Conservation (phyloP, 2,797 vertebrate species). For the Lepilemur ruficaudatus region DNA sequence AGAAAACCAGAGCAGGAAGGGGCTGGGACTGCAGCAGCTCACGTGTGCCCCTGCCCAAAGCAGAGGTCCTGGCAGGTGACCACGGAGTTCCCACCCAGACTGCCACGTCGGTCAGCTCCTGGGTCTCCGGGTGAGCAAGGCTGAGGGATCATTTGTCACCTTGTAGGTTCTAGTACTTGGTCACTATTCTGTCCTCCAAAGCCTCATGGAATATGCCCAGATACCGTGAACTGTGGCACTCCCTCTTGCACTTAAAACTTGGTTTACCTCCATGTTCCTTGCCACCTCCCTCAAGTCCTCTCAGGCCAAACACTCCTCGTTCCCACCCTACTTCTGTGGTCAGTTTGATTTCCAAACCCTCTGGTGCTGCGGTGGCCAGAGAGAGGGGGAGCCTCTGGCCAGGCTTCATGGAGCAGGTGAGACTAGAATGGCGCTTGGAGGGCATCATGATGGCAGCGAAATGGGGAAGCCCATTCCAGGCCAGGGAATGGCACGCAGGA, state of each 20-base stretch:
- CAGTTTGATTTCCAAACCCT: neutral
- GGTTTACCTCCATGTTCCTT: neutral
- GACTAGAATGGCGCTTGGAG: neutral
- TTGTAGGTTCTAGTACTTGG: neutral
- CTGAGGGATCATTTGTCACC: neutral
- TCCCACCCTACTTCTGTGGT: neutral
- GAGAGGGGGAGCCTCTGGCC: neutral
- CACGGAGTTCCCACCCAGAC: neutral
- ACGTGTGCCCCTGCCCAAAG: neutral
- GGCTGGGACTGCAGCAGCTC: neutral
- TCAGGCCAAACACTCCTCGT: neutral
- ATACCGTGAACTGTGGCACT: fast-evolving
- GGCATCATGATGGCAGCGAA: constrained; percentile 21
- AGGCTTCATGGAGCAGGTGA: constrained; percentile 43
- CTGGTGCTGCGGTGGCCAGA: neutral
- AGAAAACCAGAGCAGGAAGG: neutral
- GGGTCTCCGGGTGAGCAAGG: neutral
- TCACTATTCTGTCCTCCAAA: neutral
- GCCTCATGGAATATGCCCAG: neutral
- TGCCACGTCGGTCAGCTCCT: neutral
- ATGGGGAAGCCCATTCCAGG: constrained; percentile 68
- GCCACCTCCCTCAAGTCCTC: no score
- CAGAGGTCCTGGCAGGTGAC: neutral
- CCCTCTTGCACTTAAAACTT: neutral
- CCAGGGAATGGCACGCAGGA: constrained; percentile 57